Evolutionary conservation across 2,888 invertebrate genomes (phyloP).

Genomic region (Drosophila rubida): DNA sequence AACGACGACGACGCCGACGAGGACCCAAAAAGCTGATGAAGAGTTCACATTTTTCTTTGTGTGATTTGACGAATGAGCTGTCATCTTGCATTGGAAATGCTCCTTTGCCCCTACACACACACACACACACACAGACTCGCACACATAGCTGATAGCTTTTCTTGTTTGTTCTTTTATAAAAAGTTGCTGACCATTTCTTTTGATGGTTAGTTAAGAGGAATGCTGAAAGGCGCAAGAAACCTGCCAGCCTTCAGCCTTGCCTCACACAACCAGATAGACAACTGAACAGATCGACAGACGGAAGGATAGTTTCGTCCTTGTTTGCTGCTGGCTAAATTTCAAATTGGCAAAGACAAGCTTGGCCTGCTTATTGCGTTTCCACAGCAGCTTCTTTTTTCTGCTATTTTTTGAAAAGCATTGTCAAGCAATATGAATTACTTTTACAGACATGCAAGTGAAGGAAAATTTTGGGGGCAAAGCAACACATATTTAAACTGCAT

Average conservation of each 20-base stretch:
- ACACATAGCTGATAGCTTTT: slow-evolving; percentile 56
- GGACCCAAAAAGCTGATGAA: slow-evolving; percentile 80
- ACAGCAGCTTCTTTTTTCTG: background rate
- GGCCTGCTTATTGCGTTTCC: slow-evolving; percentile 13
- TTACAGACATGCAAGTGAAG: slow-evolving; percentile 1
- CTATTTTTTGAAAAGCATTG: background rate
- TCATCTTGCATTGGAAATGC: slow-evolving; percentile 79
- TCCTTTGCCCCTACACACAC: slow-evolving; percentile 32
- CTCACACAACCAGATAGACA: background rate
- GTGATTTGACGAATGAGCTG: slow-evolving; percentile 82
- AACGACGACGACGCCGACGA: slow-evolving; percentile 39
- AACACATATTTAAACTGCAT: background rate
- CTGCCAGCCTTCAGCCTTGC: background rate
- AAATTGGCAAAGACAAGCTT: slow-evolving; percentile 38
- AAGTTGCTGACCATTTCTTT: slow-evolving; percentile 72
- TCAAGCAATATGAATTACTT: background rate
- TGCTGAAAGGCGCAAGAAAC: slow-evolving; percentile 47
- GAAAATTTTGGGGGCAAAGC: background rate
- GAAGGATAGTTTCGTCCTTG: slow-evolving; percentile 11
- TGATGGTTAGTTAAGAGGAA: slow-evolving; percentile 63
- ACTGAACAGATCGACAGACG: slow-evolving; percentile 12
- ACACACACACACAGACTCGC: slow-evolving; percentile 18
- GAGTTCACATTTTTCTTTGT: slow-evolving; percentile 83
- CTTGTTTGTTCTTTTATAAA: slow-evolving; percentile 64
- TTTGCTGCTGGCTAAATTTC: slow-evolving; percentile 37